Evolutionary conservation across 2,888 invertebrate species (phyloP).

Genomic region (Byasa hedistus): DNA sequence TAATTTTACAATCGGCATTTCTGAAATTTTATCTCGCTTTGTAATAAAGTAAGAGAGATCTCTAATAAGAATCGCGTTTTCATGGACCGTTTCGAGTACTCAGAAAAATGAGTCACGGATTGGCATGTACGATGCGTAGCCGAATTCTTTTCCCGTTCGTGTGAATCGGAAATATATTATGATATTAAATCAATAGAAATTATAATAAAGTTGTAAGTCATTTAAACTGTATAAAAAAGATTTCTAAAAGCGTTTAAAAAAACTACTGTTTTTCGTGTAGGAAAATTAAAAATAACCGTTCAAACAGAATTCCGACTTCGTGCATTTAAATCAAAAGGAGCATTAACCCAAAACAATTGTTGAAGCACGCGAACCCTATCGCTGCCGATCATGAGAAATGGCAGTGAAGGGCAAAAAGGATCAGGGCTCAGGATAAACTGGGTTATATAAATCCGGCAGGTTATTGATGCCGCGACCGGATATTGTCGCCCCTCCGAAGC

Average conservation of each 20-base stretch:
- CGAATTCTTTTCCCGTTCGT: neutral
- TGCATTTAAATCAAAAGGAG: neutral
- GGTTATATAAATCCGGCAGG: conserved; percentile 34
- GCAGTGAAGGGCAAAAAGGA: conserved; percentile 21
- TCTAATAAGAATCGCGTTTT: conserved; percentile 3
- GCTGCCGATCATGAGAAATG: conserved; percentile 18
- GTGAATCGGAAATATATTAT: neutral
- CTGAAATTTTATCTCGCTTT: neutral
- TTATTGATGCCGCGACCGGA: conserved; percentile 25
- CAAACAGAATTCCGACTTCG: neutral
- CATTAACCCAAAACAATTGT: conserved; percentile 10
- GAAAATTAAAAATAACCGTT: conserved; percentile 4
- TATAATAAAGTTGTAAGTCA: neutral
- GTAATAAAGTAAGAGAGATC: neutral
- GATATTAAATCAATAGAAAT: neutral
- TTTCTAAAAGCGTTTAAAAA: neutral
- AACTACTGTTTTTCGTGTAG: neutral
- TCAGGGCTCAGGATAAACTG: conserved; percentile 32
- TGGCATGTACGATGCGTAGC: conserved; percentile 15
- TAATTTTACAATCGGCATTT: neutral
- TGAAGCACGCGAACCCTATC: conserved; percentile 9
- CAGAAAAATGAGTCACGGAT: conserved; percentile 23
- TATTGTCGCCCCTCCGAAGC: conserved; percentile 25
- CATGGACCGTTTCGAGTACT: conserved; percentile 15
- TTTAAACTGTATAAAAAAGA: neutral